Evolutionary conservation across 2,888 invertebrate species (phyloP), one percentile per base, ranked within the genome.

Genomic region (Nudaria mundana): DNA sequence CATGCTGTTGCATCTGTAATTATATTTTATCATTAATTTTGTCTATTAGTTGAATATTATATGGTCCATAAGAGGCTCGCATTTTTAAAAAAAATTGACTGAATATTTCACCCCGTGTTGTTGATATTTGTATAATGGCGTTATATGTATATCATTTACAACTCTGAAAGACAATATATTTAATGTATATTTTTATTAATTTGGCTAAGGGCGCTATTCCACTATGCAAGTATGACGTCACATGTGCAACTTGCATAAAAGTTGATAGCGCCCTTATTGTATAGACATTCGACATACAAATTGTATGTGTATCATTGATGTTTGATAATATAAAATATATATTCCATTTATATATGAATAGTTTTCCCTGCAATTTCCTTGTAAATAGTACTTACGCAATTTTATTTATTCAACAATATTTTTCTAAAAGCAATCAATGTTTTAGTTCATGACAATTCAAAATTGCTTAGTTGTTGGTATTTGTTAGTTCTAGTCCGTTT

Each of bases 401-500:
- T 63, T 71, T 65, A 71, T 71, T 74, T 72, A 70, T 66, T 59
- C 52, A 58, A 60, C 44, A 48, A 37, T 41, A 47, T 47, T 48
- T 31, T 60, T 47, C 46, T 45, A 43, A 43, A 48, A 59, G 63
- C 62, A 54, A 45, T 55, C 56, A 52, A 62, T 48, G 58, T 72
- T 76, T 76, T 72, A 71, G 71, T 78, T 56, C 70, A 79, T 81
- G 79, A 81, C 82, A 81, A 75, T 69, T 73, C 69, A 62, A 74
- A 75, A 76, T 76, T 72, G 66, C 57, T 71, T 76, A 71, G 69
- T n/a, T n/a, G 70, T 80, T 81, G 74, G 8, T 78, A 76, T 66
- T 70, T 68, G 68, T 84, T 85, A 85, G 84, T 76, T 84, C 85
- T 86, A 86, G 85, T 86, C 85, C 79, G 73, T 81, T 81, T 66